Evolutionary conservation across 1,140 invertebrate species (phyloP).

Genomic region (Calosoma granatense): DNA sequence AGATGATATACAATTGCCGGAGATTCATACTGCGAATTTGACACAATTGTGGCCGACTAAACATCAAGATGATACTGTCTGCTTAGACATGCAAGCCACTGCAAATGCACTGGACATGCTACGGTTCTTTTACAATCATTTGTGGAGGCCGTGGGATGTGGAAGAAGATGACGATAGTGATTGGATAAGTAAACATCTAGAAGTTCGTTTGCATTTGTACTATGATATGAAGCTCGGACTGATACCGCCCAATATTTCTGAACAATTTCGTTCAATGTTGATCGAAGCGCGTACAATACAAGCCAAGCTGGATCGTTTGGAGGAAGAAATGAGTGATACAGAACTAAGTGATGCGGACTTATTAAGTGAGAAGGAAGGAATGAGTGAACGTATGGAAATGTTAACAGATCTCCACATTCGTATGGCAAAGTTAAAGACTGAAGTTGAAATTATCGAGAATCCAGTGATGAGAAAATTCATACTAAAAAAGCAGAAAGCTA

Average conservation of each 20-base stretch:
- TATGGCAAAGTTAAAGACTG: slow-evolving; percentile 42
- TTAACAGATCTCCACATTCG: slow-evolving; percentile 41
- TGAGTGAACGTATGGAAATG: too few species aligned
- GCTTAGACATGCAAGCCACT: slow-evolving; percentile 29
- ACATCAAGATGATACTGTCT: slow-evolving; percentile 34
- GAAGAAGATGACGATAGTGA: slow-evolving; percentile 42
- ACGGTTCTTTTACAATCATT: slow-evolving; percentile 42
- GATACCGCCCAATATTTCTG: slow-evolving; percentile 35
- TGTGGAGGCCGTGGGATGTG: slow-evolving; percentile 48
- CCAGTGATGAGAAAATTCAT: slow-evolving; percentile 38
- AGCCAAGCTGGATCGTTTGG: slow-evolving; percentile 34
- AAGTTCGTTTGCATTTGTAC: slow-evolving; percentile 39
- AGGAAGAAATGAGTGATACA: slow-evolving; percentile 30
- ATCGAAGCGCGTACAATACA: slow-evolving; percentile 39
- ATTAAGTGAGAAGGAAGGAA: slow-evolving; percentile 25
- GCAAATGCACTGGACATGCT: slow-evolving; percentile 35
- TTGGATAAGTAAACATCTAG: slow-evolving; percentile 40
- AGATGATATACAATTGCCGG: slow-evolving; percentile 41
- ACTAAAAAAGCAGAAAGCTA: slow-evolving; percentile 17
- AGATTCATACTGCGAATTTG: slow-evolving; percentile 38
- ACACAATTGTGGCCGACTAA: slow-evolving; percentile 41
- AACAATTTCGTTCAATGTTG: slow-evolving; percentile 38
- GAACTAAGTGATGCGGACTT: slow-evolving; percentile 21
- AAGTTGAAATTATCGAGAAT: slow-evolving; percentile 44
- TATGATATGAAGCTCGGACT: slow-evolving; percentile 39